Conservation (phyloP, 2,888 invertebrate genomes). For the Epinotia bilunana region DNA sequence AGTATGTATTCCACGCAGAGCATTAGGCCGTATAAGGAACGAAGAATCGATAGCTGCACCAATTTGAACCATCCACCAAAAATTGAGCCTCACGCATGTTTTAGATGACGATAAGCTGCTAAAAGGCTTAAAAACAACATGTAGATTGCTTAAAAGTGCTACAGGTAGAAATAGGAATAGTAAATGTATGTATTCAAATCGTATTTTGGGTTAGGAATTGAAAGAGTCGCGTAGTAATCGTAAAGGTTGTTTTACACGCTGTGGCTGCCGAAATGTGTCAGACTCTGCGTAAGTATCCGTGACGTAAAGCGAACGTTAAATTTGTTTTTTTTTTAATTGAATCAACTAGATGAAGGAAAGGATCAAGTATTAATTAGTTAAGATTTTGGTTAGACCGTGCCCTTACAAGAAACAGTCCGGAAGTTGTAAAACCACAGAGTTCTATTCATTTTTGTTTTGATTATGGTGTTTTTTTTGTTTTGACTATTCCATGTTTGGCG, state of each 20-base stretch:
- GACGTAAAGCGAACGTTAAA: background rate
- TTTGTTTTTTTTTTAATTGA: background rate
- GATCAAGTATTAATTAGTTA: background rate
- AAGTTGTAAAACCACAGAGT: too few relatives aligned
- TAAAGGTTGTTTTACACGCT: background rate
- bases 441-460: too few relatives aligned
- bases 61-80: slow-evolving; percentile 17
- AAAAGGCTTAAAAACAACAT: background rate
- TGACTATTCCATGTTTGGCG: too few relatives aligned
- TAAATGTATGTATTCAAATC: background rate
- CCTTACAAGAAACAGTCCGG: background rate
- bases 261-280: background rate
- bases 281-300: background rate
- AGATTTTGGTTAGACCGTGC: background rate
- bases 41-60: slow-evolving; percentile 39
- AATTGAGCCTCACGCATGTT: slow-evolving; percentile 15
- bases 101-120: background rate
- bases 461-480: too few relatives aligned
- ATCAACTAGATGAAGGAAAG: background rate
- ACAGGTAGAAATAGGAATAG: background rate
- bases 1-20: slow-evolving; percentile 17
- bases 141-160: background rate
- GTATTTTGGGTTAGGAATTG: too few relatives aligned
- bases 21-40: slow-evolving; percentile 18
- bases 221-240: background rate